Evolutionary conservation across 2,113 vertebrate species (phyloP), one percentile per base, ranked within the genome.

Genomic region (Cnemophilus loriae): DNA sequence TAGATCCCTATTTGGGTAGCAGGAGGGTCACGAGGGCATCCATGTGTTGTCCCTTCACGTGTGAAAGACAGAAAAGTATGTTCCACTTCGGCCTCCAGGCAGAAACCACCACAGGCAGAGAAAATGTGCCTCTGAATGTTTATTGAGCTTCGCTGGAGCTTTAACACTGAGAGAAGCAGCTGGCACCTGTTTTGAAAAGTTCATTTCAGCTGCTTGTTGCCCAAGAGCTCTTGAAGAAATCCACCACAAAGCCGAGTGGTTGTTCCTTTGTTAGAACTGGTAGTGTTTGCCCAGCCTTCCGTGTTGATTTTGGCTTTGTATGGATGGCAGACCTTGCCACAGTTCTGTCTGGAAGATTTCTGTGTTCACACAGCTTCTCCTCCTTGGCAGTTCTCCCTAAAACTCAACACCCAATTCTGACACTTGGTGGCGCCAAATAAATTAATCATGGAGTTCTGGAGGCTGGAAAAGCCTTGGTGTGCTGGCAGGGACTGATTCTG

Each of bases 361-460:
- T 94, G 57, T 76, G 50, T 46, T 87, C 35, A 3, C 16, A 0
- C 22, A 4, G 16, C 57, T 94, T 26, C 21, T n/a, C 1, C 27
- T 42, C 4, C 10, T 1, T 14, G 42, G 21, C 49, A 33, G 8
- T 35, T 80, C 42, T 65, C 37, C 44, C 68, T 46, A 39, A 53
- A 59, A 27, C 17, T 83, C 55, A 69, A 5, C 60, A 47, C 32
- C 28, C 50, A 17, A 9, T 67, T 96, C 74, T 70, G 90, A 90
- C 97, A 81, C 97, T 49, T 87, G 97, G 42, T 97, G 97, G 98
- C 96, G 88, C 96, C 97, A 97, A 84, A 83, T 64, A 83, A 92
- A 73, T 44, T 42, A 19, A 23, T 69, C 30, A 56, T 33, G 35
- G 42, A 28, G 2, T 77, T 53, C 21, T 24, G 41, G 26, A 23